These are phyloP conservation scores for Hippocampus abdominalis DNA, from an alignment of 2,113 vertebrate species.

Conservation along the genomic window DNA sequence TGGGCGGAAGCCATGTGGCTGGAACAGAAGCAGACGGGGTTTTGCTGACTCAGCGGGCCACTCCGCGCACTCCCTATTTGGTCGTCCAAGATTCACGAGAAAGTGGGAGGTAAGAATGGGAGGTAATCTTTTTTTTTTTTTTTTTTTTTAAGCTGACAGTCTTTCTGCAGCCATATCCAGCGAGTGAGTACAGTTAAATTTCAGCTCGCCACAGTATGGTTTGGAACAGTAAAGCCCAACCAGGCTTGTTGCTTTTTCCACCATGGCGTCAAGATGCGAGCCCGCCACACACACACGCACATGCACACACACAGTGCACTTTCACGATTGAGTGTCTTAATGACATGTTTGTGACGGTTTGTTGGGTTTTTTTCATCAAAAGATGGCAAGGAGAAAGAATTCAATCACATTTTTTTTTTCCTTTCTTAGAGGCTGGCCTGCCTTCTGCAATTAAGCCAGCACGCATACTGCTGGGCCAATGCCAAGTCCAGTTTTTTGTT, in stretches of 20 bases:
- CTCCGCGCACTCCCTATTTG: neutral
- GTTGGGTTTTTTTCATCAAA: neutral
- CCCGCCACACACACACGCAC: neutral
- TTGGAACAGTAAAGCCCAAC: neutral
- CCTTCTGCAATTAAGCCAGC: neutral
- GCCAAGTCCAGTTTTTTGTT: neutral
- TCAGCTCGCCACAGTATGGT: neutral
- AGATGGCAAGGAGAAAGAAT: neutral
- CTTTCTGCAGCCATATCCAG: neutral
- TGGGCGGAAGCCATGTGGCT: conserved; percentile 30
- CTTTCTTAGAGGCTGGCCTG: neutral
- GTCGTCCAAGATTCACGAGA: neutral
- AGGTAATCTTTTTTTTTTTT: too few relatives aligned
- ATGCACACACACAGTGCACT: neutral
- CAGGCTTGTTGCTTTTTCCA: neutral
- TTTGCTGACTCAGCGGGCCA: conserved; percentile 43
- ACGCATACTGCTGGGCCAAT: too few relatives aligned
- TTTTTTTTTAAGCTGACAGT: neutral
- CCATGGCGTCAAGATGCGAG: neutral
- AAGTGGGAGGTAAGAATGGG: neutral
- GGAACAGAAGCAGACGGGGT: conserved; percentile 22
- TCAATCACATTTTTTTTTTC: neutral
- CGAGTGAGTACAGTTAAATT: neutral
- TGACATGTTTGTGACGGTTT: neutral
- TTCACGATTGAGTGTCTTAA: neutral